These are phyloP conservation scores for Piprites chloris DNA, from an alignment of 2,113 vertebrate species.

Conservation along the genomic window DNA sequence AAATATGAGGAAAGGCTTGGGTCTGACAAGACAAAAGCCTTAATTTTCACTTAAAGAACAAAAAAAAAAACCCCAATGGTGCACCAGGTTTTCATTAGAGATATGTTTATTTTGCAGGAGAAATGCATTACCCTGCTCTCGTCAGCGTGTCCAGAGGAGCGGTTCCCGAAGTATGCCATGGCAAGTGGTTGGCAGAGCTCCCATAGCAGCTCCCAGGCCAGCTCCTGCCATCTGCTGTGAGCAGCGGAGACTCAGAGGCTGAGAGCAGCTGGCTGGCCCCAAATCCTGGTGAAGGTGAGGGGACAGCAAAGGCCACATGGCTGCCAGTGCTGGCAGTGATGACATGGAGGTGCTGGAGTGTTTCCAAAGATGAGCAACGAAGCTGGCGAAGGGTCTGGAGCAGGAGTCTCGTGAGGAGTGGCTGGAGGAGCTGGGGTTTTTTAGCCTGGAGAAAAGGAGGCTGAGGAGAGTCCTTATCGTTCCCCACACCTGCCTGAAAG, in stretches of 20 bases:
- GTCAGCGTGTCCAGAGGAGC: background rate
- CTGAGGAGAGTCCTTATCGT: background rate
- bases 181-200: constrained; percentile 32
- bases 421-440: background rate
- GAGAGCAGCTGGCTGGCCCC: background rate
- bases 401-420: background rate
- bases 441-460: background rate
- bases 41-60: background rate
- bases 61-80: fast-evolving
- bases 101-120: constrained; percentile 42
- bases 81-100: constrained; percentile 27
- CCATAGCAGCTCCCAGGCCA: background rate
- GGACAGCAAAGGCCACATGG: background rate
- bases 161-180: background rate
- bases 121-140: constrained; percentile 24
- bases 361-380: background rate
- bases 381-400: background rate
- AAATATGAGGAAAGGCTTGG: background rate
- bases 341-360: background rate
- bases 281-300: background rate
- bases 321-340: fast-evolving
- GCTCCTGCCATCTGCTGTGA: background rate
- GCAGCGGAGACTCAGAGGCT: background rate
- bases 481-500: background rate
- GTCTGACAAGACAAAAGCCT: constrained; percentile 15